Percentiles rank a stretch among this genome's conserved stretches.
Conservation (phyloP, 2,888 invertebrate genomes). For the Eupithecia dodoneata region DNA sequence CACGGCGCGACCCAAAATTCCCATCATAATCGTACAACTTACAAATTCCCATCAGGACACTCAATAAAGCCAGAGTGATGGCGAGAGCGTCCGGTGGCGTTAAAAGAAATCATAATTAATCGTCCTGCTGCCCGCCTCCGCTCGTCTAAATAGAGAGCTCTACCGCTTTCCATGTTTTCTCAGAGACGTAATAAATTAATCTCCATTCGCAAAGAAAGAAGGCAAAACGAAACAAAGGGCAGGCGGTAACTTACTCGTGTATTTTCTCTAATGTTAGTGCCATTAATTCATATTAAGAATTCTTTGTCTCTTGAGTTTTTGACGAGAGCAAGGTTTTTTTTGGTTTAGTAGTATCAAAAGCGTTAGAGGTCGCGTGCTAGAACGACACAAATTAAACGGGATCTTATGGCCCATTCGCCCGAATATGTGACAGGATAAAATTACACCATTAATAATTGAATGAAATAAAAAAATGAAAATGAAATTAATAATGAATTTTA, state of each 20-base stretch:
- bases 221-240: slow-evolving; percentile 69
- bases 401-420: too few species aligned
- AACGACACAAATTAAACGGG: neutral
- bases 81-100: slow-evolving; percentile 64
- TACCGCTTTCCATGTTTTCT: slow-evolving; percentile 78
- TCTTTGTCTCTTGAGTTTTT: slow-evolving; percentile 10
- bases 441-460: neutral
- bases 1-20: slow-evolving; percentile 27
- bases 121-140: slow-evolving; percentile 48
- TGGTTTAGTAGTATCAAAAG: neutral
- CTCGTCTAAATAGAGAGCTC: slow-evolving; percentile 38
- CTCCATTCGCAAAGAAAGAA: slow-evolving; percentile 66
- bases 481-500: too few species aligned
- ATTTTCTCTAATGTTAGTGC: slow-evolving; percentile 38
- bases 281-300: slow-evolving; percentile 26
- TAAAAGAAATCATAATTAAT: slow-evolving; percentile 84
- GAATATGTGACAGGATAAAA: neutral
- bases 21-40: slow-evolving; percentile 37
- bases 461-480: too few species aligned
- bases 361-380: neutral
- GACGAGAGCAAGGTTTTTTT: neutral
- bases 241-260: slow-evolving; percentile 59
- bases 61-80: slow-evolving; percentile 55
- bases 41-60: slow-evolving; percentile 53
- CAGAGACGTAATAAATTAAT: slow-evolving; percentile 81